Percentiles rank a stretch among this genome's conserved stretches.
Conservation (phyloP, 2,888 invertebrate genomes). For the Busseola fusca region DNA sequence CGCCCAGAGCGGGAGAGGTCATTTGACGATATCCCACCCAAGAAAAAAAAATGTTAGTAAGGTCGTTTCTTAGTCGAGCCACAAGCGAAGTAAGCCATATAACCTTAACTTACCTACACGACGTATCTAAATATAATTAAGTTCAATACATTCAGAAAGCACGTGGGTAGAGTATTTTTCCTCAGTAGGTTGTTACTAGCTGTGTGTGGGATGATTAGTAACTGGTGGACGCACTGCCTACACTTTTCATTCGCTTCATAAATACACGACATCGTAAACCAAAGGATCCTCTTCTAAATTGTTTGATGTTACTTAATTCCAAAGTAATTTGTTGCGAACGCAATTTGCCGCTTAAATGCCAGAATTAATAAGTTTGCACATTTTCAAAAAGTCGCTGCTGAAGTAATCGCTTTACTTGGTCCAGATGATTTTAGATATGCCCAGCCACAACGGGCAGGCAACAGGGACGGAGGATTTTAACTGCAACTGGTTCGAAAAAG, state of each 20-base stretch:
- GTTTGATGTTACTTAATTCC: constrained; percentile 54
- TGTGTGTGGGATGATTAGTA: constrained; percentile 37
- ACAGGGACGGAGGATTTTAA: constrained; percentile 86
- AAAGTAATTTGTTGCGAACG: constrained; percentile 65
- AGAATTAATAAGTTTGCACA: constrained; percentile 83
- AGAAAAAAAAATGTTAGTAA: no score
- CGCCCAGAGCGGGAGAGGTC: no score
- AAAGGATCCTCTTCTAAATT: constrained; percentile 36
- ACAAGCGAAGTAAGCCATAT: neutral
- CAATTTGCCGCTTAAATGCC: constrained; percentile 73
- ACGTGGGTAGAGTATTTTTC: constrained; percentile 43
- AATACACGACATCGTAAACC: constrained; percentile 30
- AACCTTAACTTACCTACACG: constrained; percentile 8
- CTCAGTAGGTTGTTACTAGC: constrained; percentile 37
- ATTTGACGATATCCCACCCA: no score
- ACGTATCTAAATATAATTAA: neutral
- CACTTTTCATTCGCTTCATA: constrained; percentile 40
- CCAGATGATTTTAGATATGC: constrained; percentile 87
- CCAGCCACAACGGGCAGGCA: constrained; percentile 78
- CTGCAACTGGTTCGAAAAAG: constrained; percentile 88
- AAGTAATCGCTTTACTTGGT: constrained; percentile 86
- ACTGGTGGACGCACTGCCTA: constrained; percentile 28
- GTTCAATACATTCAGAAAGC: constrained; percentile 19
- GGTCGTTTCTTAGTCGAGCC: neutral
- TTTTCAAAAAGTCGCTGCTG: constrained; percentile 82